A percentile compares a stretch with the other conserved stretches of the same genome.
phyloP scores from a whole-genome alignment of 2,888 invertebrate genomes.

The Mimas tiliae region DNA sequence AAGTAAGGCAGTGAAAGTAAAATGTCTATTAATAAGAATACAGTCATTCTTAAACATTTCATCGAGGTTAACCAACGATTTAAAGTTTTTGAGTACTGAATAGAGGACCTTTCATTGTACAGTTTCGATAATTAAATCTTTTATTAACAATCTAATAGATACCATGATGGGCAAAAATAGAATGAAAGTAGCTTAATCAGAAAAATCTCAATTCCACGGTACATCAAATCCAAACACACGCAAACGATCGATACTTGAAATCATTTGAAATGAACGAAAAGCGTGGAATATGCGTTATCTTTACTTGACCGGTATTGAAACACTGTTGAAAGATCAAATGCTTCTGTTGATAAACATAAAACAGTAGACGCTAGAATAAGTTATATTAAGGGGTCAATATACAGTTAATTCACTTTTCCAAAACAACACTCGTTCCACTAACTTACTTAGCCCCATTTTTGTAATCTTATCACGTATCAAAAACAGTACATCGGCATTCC shows the following conservation, averaged over 20 bases:
- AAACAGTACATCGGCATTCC: constrained; percentile 44
- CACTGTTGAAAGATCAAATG: not conserved
- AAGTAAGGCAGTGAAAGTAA: constrained; percentile 16
- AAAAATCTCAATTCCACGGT: not conserved
- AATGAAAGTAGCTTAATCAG: not conserved
- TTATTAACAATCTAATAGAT: not conserved
- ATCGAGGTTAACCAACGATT: not conserved
- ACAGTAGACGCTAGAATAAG: constrained; percentile 1
- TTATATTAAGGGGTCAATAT: constrained; percentile 11
- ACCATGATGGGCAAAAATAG: not conserved
- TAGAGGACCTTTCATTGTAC: not conserved
- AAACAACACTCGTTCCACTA: constrained; percentile 44
- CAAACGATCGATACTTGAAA: not conserved
- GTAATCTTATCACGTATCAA: constrained; percentile 66
- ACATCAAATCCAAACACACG: not conserved
- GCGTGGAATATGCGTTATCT: not conserved
- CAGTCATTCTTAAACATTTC: not conserved
- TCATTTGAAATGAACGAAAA: not conserved
- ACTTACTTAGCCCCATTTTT: constrained; percentile 40
- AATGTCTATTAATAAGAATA: not conserved
- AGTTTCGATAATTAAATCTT: not conserved
- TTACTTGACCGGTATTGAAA: not conserved
- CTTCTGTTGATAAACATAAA: constrained; percentile 12
- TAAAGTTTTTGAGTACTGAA: not conserved
- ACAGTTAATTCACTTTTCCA: constrained; percentile 18